phyloP scores from a whole-genome alignment of 2,113 vertebrate genomes.

The Anoplopoma fimbria region DNA sequence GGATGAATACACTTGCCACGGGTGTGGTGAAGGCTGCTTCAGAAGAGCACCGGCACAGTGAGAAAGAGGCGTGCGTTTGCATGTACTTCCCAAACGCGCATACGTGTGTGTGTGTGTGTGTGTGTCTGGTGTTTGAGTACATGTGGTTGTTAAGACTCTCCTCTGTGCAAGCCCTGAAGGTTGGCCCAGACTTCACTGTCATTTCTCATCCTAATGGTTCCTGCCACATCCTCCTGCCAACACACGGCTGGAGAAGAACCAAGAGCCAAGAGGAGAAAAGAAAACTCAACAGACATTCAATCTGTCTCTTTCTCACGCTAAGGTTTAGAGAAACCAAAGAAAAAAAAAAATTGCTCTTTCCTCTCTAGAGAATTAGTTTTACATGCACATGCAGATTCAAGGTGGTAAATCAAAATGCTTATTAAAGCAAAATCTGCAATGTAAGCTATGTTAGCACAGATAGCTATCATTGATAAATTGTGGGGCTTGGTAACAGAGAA shows the following conservation, averaged over 20 bases:
- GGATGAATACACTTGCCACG: slow-evolving; percentile 22
- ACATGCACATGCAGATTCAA: not conserved
- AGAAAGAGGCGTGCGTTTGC: too few species aligned
- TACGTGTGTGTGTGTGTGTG: too few species aligned
- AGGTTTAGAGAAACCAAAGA: slow-evolving; percentile 19
- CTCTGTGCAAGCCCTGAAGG: slow-evolving; percentile 71
- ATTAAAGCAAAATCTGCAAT: not conserved
- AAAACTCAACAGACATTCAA: slow-evolving; percentile 68
- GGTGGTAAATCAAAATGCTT: not conserved
- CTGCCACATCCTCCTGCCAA: slow-evolving; percentile 78
- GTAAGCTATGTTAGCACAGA: not conserved
- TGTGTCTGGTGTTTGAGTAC: slow-evolving; percentile 43
- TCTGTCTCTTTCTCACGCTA: slow-evolving; percentile 44
- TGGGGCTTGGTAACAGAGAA: not conserved
- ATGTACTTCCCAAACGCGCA: too few species aligned
- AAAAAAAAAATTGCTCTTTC: slow-evolving; percentile 13
- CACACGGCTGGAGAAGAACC: slow-evolving; percentile 66
- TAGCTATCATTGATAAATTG: not conserved
- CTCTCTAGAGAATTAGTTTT: not conserved
- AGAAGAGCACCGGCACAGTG: slow-evolving; percentile 15
- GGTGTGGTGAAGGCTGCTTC: not conserved
- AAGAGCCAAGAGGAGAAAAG: slow-evolving; percentile 68
- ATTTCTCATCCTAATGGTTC: slow-evolving; percentile 82
- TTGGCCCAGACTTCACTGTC: slow-evolving; percentile 75
- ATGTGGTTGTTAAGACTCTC: slow-evolving; percentile 70